These are phyloP conservation scores for Connochaetes taurinus DNA, from an alignment of 2,113 vertebrate species.

Conservation along the genomic window DNA sequence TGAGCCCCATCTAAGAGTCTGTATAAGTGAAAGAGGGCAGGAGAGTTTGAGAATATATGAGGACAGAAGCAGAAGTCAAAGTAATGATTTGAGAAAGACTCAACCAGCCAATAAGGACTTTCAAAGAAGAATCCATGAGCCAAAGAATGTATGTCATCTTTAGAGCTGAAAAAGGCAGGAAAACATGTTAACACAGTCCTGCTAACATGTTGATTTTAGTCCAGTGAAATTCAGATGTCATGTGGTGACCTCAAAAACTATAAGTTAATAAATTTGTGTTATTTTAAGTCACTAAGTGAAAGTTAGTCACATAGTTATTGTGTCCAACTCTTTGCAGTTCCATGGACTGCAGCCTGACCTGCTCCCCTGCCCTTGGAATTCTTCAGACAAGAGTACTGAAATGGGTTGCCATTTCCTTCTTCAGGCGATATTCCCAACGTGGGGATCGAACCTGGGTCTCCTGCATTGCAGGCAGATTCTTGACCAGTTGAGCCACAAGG, in stretches of 20 bases:
- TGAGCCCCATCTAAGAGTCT: not conserved
- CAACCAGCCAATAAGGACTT: not conserved
- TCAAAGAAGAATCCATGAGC: not conserved
- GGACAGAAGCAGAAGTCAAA: not conserved
- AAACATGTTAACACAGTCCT: not conserved
- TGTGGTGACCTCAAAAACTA: not conserved
- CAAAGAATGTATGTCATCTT: not conserved
- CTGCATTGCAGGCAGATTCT: not conserved
- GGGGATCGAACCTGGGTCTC: fast-evolving
- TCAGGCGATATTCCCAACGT: not conserved
- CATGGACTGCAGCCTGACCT: not conserved
- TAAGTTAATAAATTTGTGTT: not conserved
- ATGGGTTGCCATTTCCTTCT: not conserved
- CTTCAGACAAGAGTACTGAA: not conserved
- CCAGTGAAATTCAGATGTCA: not conserved
- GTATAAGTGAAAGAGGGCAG: not conserved
- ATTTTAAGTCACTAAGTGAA: not conserved
- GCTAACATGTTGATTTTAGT: not conserved
- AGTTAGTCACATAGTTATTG: not conserved
- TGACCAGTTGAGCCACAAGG: not conserved
- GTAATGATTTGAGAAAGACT: not conserved
- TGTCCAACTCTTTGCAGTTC: not conserved
- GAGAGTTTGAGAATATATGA: not conserved
- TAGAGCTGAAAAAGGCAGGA: not conserved
- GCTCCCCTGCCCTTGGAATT: not conserved